phyloP scores from a whole-genome alignment of 2,888 invertebrate genomes.

The Carterocephalus palaemon region DNA sequence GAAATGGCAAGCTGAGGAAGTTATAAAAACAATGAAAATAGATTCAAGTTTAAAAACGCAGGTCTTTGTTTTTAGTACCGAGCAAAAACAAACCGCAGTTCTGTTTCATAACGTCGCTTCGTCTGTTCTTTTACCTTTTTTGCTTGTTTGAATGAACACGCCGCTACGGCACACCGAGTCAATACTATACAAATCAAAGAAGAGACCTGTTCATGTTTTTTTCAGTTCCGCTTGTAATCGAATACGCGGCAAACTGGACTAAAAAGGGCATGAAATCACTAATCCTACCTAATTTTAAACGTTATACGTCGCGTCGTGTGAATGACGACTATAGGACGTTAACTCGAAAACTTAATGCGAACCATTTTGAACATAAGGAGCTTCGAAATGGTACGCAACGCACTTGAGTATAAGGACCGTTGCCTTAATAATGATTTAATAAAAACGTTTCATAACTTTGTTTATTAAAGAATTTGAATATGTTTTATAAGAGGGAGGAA shows the following conservation, averaged over 20 bases:
- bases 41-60: no score
- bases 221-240: constrained; percentile 45
- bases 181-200: constrained; percentile 23
- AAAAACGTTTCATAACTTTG: no score
- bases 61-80: no score
- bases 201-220: constrained; percentile 37
- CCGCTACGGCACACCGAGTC: constrained; percentile 5
- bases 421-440: constrained; percentile 32
- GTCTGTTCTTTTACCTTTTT: constrained; percentile 4
- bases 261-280: constrained; percentile 61
- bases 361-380: constrained; percentile 41
- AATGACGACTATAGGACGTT: constrained; percentile 51
- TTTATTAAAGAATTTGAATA: no score
- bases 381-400: no score
- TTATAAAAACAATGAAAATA: not conserved
- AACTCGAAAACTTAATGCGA: constrained; percentile 49
- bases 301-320: constrained; percentile 57
- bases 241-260: constrained; percentile 43
- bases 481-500: no score
- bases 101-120: not conserved
- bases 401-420: no score
- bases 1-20: not conserved
- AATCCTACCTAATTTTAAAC: constrained; percentile 65
- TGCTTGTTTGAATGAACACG: constrained; percentile 4
- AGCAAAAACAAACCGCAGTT: no score